Evolutionary conservation across 53 echinoderm and acorn worm species (phyloP), one percentile per base, ranked within the genome.

Genomic region (Glandiceps talaboti): DNA sequence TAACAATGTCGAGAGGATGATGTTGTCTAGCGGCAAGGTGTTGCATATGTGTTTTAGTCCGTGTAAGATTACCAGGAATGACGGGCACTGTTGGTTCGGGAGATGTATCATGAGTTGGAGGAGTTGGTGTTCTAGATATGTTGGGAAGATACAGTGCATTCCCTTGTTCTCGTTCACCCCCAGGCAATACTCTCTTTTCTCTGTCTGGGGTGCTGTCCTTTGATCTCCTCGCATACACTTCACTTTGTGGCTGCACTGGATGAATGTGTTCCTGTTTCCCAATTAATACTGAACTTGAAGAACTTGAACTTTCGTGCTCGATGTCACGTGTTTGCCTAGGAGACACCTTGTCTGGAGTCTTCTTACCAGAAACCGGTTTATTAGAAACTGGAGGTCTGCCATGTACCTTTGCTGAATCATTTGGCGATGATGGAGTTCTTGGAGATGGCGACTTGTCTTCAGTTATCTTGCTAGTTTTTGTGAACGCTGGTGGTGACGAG

Each of bases 11-110:
- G 6, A 20, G 6, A 12, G 64, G 64, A 45, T 45, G 64, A 45
- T 45, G 64, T 20, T 12, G 20, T 45, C 64, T 45, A 6, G 20
- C 64, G 6, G 64, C 64, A 6, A 12, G 73, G 0, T 81, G 87
- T 80, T 93, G 92, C 76, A 97, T 86, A 33, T 85, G 88, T 78
- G 90, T 92, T 83, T 97, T 97, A 30, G 97, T 97, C 77, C 89
- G 86, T 0, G 91, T 85, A 31, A 97, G 76, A 45, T 91, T 88
- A 73, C 97, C 97, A 20, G 97, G 97, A 12, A 93, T 79, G 74
- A 87, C 80, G 29, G 91, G 86, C 33, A 94, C 72, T 26, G 20
- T 12, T 20, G 64, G 64, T 45, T 45, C 64, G 6, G 64, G 64
- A 45, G 64, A 45, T 12, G 64, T 20, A 20, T 45, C 64, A 12